Percentiles rank a stretch among this genome's conserved stretches.
Evolutionary conservation across 1,140 invertebrate species (phyloP).

Genomic region (Hylaeus volcanicus): DNA sequence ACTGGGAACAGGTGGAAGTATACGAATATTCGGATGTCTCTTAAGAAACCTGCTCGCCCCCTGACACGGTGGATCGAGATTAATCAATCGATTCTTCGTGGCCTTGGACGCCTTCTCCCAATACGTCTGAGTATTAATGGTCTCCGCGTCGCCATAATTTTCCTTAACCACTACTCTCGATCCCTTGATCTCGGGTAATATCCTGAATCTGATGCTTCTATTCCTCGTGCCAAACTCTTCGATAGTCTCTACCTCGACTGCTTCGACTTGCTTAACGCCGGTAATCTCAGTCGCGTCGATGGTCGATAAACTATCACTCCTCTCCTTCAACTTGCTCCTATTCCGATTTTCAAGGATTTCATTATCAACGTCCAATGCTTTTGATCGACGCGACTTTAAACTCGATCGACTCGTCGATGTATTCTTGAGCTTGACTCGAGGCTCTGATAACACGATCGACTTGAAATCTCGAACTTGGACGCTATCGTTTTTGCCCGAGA

Average conservation of each 20-base stretch:
- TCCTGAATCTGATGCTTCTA: conserved; percentile 7
- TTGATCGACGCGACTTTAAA: not conserved
- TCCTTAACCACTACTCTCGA: conserved; percentile 3
- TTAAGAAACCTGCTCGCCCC: conserved; percentile 39
- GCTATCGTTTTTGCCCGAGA: not conserved
- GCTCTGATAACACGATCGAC: conserved; percentile 16
- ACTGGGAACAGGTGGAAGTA: conserved; percentile 62
- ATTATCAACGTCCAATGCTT: conserved; percentile 4
- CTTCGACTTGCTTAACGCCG: not conserved
- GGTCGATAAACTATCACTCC: conserved; percentile 59
- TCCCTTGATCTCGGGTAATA: conserved; percentile 47
- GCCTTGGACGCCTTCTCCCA: conserved; percentile 45
- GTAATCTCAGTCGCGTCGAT: conserved; percentile 46
- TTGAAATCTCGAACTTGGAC: not conserved
- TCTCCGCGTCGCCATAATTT: not conserved
- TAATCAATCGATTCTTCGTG: conserved; percentile 38
- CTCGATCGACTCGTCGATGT: not conserved
- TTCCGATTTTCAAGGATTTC: conserved; percentile 57
- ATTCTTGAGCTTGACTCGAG: conserved; percentile 22
- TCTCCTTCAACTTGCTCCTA: conserved; percentile 37
- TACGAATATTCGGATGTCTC: conserved; percentile 50
- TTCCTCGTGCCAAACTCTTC: conserved; percentile 46
- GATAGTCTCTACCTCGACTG: conserved; percentile 55
- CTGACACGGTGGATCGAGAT: conserved; percentile 25
- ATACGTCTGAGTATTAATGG: conserved; percentile 13